These are phyloP conservation scores for Molossus alvarezi DNA, from an alignment of 2,797 vertebrate species.

Conservation along the genomic window DNA sequence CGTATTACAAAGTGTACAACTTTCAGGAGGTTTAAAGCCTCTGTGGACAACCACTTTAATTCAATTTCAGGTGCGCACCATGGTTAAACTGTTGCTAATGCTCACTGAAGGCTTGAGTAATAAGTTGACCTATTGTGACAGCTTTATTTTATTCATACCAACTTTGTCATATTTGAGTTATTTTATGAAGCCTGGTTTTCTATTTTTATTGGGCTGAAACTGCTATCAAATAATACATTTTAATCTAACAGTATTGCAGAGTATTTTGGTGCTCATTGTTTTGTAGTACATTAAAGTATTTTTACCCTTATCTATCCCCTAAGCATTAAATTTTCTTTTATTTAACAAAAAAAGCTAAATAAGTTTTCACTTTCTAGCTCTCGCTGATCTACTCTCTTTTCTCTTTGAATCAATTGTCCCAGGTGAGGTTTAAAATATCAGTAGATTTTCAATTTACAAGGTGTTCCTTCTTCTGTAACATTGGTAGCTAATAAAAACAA, in stretches of 20 bases:
- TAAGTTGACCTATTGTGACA: background rate
- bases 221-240: constrained; percentile 56
- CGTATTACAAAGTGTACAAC: background rate
- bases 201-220: constrained; percentile 52
- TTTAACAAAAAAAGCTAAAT: constrained; percentile 50
- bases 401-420: background rate
- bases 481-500: constrained; percentile 24
- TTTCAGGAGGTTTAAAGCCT: background rate
- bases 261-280: background rate
- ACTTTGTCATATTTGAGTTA: constrained; percentile 60
- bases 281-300: background rate
- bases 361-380: background rate
- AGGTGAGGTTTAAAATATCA: constrained; percentile 56
- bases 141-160: constrained; percentile 23
- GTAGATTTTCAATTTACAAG: background rate
- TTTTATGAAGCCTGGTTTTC: constrained; percentile 57
- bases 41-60: background rate
- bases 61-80: background rate
- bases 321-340: constrained; percentile 59
- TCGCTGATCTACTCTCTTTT: constrained; percentile 27
- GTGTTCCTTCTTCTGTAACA: constrained; percentile 13
- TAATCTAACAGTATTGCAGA: background rate
- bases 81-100: background rate
- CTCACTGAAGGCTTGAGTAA: background rate
- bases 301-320: background rate